Conservation (phyloP, 2,888 invertebrate genomes). For the Marasmarcha lunaedactyla region DNA sequence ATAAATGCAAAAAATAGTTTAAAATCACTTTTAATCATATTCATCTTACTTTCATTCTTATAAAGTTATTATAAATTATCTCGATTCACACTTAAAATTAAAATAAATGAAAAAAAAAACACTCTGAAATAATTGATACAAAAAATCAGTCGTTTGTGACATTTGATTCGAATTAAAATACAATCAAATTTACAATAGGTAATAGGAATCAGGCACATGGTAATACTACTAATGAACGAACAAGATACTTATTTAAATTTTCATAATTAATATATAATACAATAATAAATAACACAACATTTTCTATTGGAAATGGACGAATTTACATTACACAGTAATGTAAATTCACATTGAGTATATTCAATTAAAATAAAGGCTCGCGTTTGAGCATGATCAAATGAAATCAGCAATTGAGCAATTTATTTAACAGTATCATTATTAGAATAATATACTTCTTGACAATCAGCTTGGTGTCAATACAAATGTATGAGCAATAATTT, state of each 20-base stretch:
- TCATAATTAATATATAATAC: constrained; percentile 3
- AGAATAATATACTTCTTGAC: background rate
- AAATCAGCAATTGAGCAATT: constrained; percentile 57
- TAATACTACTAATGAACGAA: constrained; percentile 25
- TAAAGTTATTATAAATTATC: constrained; percentile 66
- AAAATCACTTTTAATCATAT: constrained; percentile 57
- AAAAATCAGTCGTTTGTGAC: constrained; percentile 65
- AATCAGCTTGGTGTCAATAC: too few species aligned
- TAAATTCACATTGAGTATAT: background rate
- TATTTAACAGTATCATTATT: constrained; percentile 18
- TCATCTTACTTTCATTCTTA: constrained; percentile 62
- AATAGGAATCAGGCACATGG: constrained; percentile 68
- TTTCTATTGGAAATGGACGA: constrained; percentile 33
- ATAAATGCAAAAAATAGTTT: too few species aligned
- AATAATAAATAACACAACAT: constrained; percentile 3
- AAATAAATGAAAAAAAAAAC: constrained; percentile 62
- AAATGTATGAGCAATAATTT: too few species aligned
- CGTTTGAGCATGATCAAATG: constrained; percentile 57
- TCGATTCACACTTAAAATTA: constrained; percentile 65
- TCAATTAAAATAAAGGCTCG: constrained; percentile 40
- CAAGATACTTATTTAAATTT: constrained; percentile 9
- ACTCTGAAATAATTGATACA: constrained; percentile 67
- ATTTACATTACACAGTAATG: constrained; percentile 32
- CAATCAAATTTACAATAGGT: constrained; percentile 63
- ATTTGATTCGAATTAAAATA: constrained; percentile 62